These are phyloP conservation scores for Microtus pennsylvanicus DNA, from an alignment of 2,113 vertebrate genomes.

Conservation along the genomic window DNA sequence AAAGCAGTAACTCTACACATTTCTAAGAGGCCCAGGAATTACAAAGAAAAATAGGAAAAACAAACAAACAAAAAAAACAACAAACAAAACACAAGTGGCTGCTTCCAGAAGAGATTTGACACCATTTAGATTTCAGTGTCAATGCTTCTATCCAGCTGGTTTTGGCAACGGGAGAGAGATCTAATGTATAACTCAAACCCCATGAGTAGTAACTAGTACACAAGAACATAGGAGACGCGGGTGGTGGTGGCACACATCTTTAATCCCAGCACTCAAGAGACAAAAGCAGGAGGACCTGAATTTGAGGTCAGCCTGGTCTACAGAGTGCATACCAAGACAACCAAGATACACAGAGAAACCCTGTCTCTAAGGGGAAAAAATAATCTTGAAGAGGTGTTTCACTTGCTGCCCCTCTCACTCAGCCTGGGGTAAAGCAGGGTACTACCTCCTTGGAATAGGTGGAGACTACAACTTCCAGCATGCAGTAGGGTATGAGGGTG, in stretches of 20 bases:
- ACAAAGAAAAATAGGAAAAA: neutral
- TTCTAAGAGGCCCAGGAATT: neutral
- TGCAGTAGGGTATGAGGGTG: rapidly evolving
- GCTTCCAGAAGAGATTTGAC: too few relatives aligned
- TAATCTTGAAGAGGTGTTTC: neutral
- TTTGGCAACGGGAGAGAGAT: neutral
- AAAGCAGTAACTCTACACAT: neutral
- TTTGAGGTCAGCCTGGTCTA: neutral
- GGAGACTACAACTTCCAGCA: neutral
- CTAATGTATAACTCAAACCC: neutral
- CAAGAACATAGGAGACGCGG: neutral
- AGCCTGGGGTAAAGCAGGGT: neutral
- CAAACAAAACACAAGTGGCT: neutral
- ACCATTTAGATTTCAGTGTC: neutral
- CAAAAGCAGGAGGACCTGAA: neutral
- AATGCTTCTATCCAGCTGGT: neutral
- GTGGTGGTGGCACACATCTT: neutral
- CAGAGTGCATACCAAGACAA: neutral
- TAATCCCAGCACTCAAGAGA: neutral
- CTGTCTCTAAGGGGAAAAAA: neutral
- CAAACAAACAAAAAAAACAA: neutral
- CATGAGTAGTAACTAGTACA: neutral
- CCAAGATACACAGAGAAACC: neutral
- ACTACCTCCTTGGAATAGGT: neutral
- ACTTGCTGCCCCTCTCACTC: neutral